phyloP scores from a whole-genome alignment of 2,888 invertebrate species.

The Drosophila basisetae region DNA sequence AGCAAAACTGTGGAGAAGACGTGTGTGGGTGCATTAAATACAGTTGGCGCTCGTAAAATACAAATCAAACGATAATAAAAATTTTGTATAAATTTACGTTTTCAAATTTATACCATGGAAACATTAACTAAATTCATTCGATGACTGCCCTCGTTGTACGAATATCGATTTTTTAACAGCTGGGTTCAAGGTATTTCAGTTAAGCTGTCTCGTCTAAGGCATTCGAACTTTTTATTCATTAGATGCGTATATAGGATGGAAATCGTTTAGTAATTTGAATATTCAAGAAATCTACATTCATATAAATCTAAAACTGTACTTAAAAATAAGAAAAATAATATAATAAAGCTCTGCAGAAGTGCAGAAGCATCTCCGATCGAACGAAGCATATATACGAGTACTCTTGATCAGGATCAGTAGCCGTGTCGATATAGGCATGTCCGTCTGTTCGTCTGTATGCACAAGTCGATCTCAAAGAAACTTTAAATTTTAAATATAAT shows the following conservation, averaged over 20 bases:
- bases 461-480: neutral
- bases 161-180: neutral
- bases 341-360: no score
- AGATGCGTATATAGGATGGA: neutral
- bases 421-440: no score
- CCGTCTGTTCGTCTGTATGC: neutral
- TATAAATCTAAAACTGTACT: neutral
- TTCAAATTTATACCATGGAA: neutral
- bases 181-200: neutral
- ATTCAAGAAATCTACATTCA: neutral
- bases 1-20: neutral
- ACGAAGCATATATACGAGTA: neutral
- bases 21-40: constrained; percentile 2
- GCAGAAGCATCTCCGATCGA: neutral
- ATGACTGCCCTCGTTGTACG: neutral
- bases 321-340: no score
- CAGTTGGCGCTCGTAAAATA: neutral
- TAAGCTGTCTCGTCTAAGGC: no score
- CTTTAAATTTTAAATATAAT: neutral
- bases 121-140: neutral
- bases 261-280: neutral
- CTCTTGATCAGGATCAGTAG: neutral
- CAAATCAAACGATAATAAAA: neutral
- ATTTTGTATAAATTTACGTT: neutral
- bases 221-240: no score